These are phyloP conservation scores for Oedothorax gibbosus DNA, from an alignment of 1,140 invertebrate species.

Conservation along the genomic window DNA sequence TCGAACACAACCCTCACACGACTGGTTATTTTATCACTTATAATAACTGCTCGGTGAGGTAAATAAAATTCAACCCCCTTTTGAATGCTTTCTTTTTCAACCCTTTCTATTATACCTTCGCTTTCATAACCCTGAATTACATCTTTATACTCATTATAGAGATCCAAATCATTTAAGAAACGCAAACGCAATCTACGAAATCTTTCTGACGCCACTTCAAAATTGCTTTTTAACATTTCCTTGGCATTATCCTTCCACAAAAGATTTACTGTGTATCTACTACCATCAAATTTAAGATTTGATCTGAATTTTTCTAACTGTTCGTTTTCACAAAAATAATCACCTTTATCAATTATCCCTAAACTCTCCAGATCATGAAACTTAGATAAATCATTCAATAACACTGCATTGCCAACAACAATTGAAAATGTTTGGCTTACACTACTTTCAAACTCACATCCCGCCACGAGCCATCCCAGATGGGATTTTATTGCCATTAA, in stretches of 20 bases:
- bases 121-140: background rate
- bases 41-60: background rate
- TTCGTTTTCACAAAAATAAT: no score
- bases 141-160: background rate
- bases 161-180: background rate
- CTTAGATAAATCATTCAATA: constrained; percentile 6
- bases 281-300: background rate
- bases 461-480: background rate
- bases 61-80: background rate
- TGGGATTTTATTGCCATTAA: background rate
- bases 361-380: constrained; percentile 4
- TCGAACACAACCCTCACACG: background rate
- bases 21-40: background rate
- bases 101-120: background rate
- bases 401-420: background rate
- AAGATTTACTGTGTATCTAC: constrained; percentile 1
- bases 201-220: background rate
- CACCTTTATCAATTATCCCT: background rate
- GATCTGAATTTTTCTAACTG: background rate
- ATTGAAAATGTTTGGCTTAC: background rate
- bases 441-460: background rate
- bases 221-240: background rate
- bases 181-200: background rate
- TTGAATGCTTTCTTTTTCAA: background rate
- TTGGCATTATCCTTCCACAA: background rate